Percentiles rank a stretch among this genome's conserved stretches.
These are phyloP conservation scores for Heliconius erato DNA, from an alignment of 2,888 invertebrate genomes.

Conservation along the genomic window DNA sequence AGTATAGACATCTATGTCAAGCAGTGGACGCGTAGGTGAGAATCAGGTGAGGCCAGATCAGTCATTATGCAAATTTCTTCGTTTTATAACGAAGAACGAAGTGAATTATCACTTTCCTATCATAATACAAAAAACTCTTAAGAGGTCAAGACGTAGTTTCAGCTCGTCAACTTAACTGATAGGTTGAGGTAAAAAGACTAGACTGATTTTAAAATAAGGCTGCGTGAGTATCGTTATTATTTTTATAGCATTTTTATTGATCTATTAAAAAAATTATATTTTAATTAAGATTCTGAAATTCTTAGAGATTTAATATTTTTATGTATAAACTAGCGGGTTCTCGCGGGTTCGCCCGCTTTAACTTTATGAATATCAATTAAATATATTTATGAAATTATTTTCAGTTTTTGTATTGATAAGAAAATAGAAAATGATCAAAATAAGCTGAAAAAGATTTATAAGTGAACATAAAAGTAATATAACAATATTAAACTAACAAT, in stretches of 20 bases:
- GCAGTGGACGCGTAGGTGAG: background rate
- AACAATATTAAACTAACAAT: no score
- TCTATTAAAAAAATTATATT: background rate
- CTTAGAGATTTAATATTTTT: background rate
- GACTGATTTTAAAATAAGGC: conserved; percentile 14
- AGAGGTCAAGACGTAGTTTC: conserved; percentile 1
- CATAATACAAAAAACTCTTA: background rate
- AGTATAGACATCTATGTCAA: no score
- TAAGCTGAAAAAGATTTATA: no score
- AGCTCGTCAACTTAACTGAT: conserved; percentile 20
- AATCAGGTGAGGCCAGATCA: conserved; percentile 43
- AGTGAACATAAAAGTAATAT: no score
- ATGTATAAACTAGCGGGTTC: no score
- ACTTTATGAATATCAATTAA: no score
- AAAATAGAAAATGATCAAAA: no score
- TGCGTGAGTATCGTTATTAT: background rate
- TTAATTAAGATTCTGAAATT: background rate
- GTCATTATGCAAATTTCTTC: conserved; percentile 51
- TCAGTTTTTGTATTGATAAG: no score
- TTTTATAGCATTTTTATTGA: background rate
- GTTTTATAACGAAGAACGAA: no score
- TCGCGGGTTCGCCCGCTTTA: no score
- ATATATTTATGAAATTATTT: no score
- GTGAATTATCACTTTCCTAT: background rate
- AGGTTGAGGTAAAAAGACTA: conserved; percentile 18